A percentile compares a stretch with the other conserved stretches of the same genome.
phyloP scores from a whole-genome alignment of 2,888 invertebrate species.

The Sesamia inferens region DNA sequence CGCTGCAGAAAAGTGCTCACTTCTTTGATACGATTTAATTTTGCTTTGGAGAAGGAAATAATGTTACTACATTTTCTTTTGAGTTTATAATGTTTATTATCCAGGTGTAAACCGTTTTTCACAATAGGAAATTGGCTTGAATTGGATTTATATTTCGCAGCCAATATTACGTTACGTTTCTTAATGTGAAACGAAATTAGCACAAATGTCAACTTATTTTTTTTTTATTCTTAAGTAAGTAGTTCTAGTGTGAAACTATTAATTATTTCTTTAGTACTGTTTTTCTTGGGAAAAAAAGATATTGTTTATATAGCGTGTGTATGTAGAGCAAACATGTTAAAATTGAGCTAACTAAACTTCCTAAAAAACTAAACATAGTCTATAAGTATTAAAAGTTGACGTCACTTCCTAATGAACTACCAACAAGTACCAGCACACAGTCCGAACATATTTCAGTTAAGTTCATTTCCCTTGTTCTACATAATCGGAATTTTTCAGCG shows the following conservation, averaged over 20 bases:
- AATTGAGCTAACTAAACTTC: background rate
- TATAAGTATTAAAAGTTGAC: background rate
- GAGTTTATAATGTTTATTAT: background rate
- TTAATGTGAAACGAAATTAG: background rate
- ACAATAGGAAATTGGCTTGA: background rate
- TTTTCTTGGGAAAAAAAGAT: too few relatives aligned
- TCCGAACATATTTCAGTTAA: conserved; percentile 26
- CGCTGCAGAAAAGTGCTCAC: conserved; percentile 56
- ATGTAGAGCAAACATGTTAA: background rate
- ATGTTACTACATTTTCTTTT: conserved; percentile 21
- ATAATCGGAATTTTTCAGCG: conserved; percentile 64
- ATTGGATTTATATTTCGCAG: background rate
- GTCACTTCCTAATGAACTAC: background rate
- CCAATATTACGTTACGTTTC: too few relatives aligned
- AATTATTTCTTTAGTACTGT: too few relatives aligned
- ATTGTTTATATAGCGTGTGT: too few relatives aligned
- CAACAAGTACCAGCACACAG: conserved; percentile 3
- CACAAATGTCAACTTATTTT: background rate
- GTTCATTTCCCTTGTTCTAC: conserved; percentile 48
- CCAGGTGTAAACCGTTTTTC: background rate
- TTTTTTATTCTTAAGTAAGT: background rate
- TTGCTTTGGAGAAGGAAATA: conserved; percentile 33
- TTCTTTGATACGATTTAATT: conserved; percentile 63
- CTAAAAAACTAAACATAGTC: too few relatives aligned
- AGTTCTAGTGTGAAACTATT: too few relatives aligned